Percentiles rank a stretch among this genome's conserved stretches.
Evolutionary conservation across 2,888 invertebrate genomes (phyloP).

Genomic region (Leucozona laternaria): DNA sequence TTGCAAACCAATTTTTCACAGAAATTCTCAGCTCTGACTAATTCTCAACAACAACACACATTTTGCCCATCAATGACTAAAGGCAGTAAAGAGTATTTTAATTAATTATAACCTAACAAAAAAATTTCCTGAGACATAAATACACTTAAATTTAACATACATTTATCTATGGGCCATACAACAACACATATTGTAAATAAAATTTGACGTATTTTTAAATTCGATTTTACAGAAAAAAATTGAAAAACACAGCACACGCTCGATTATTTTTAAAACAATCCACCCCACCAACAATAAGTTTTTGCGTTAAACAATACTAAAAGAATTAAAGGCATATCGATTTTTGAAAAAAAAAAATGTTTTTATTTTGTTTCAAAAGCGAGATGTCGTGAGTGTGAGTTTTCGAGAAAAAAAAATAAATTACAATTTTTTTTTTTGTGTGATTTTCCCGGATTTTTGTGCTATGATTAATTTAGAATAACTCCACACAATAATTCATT

Average conservation of each 20-base stretch:
- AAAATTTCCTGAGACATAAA: conserved; percentile 13
- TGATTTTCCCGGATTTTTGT: conserved; percentile 54
- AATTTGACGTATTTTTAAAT: conserved; percentile 40
- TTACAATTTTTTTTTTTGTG: conserved; percentile 45
- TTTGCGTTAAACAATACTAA: conserved; percentile 14
- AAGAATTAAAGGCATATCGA: conserved; percentile 19
- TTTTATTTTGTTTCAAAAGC: conserved; percentile 1
- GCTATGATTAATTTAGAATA: conserved; percentile 59
- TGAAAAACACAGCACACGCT: conserved; percentile 7
- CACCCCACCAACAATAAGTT: background rate
- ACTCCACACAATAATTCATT: conserved; percentile 23
- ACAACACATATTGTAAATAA: conserved; percentile 35
- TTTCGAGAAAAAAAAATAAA: conserved; percentile 12
- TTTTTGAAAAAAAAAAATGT: background rate
- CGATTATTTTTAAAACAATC: conserved; percentile 32
- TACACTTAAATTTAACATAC: conserved; percentile 30
- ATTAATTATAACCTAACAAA: conserved; percentile 41
- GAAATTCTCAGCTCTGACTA: conserved; percentile 23
- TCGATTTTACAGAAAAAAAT: background rate
- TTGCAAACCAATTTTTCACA: conserved; percentile 7
- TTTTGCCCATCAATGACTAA: conserved; percentile 28
- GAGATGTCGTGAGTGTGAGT: conserved; percentile 19
- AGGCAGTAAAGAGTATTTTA: conserved; percentile 35
- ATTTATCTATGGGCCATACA: background rate
- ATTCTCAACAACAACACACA: conserved; percentile 9